Percentiles rank a stretch among this genome's conserved stretches.
Conservation (phyloP, 1,140 invertebrate species). For the Oryctes rhinoceros region DNA sequence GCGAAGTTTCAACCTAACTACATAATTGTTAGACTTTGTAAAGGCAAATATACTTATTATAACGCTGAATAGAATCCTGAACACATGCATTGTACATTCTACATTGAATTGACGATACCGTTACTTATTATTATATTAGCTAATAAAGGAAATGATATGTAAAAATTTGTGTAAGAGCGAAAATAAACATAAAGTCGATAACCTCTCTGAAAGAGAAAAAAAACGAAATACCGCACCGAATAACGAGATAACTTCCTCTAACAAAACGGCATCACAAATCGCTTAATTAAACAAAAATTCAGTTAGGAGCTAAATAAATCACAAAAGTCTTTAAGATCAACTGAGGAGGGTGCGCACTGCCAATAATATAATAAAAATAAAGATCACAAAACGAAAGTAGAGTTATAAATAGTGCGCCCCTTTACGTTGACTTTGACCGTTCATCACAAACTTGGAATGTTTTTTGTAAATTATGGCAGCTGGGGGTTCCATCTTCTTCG, state of each 20-base stretch:
- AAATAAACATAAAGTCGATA: slow-evolving; percentile 26
- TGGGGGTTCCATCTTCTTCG: slow-evolving; percentile 55
- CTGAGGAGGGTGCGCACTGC: slow-evolving; percentile 17
- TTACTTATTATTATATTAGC: slow-evolving; percentile 35
- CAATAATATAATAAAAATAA: slow-evolving; percentile 23
- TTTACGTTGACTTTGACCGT: slow-evolving; percentile 50
- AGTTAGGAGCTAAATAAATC: slow-evolving; percentile 50
- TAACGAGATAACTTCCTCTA: slow-evolving; percentile 36
- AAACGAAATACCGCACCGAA: slow-evolving; percentile 32
- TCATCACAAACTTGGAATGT: slow-evolving; percentile 57
- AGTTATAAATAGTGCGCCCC: slow-evolving; percentile 59
- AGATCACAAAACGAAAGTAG: slow-evolving; percentile 36
- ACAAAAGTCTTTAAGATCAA: slow-evolving; percentile 34
- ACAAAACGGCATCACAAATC: slow-evolving; percentile 46
- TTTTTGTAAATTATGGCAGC: slow-evolving; percentile 58
- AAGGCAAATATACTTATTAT: background rate
- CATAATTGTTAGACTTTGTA: background rate
- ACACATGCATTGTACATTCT: slow-evolving; percentile 6
- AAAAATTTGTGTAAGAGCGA: background rate
- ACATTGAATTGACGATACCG: background rate
- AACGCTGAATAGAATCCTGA: background rate
- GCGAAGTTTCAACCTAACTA: no score
- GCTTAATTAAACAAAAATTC: slow-evolving; percentile 49
- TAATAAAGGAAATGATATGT: slow-evolving; percentile 38
- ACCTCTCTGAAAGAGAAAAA: background rate